phyloP scores from a whole-genome alignment of 2,797 vertebrate species.

The Gambelia wislizenii region DNA sequence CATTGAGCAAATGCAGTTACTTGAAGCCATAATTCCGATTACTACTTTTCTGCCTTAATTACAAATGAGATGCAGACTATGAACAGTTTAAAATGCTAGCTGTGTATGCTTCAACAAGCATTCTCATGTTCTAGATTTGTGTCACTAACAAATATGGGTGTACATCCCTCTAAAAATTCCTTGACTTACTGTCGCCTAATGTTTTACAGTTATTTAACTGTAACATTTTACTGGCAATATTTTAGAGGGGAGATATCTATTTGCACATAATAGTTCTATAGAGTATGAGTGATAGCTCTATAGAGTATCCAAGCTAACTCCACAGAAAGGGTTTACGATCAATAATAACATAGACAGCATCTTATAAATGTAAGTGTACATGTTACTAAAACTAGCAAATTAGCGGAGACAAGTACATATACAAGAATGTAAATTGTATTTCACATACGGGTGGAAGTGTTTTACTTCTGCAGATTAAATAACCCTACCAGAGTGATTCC shows the following conservation, averaged over 20 bases:
- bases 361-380: constrained; percentile 65
- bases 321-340: constrained; percentile 23
- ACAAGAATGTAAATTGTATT: constrained; percentile 68
- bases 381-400: constrained; percentile 67
- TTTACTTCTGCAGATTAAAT: constrained; percentile 16
- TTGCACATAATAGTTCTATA: neutral
- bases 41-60: neutral
- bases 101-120: neutral
- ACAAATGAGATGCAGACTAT: neutral
- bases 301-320: neutral
- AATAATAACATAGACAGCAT: constrained; percentile 64
- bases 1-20: neutral
- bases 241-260: neutral
- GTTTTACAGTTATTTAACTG: neutral
- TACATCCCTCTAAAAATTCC: neutral
- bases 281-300: too few species aligned
- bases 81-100: neutral
- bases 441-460: constrained; percentile 38
- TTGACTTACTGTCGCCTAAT: neutral
- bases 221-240: neutral
- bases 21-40: neutral
- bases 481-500: constrained; percentile 78
- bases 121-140: neutral
- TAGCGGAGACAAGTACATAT: constrained; percentile 65
- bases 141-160: neutral